Evolutionary conservation across 2,888 invertebrate species (phyloP), one percentile per base, ranked within the genome.

Genomic region (Meteorus cinctellus): DNA sequence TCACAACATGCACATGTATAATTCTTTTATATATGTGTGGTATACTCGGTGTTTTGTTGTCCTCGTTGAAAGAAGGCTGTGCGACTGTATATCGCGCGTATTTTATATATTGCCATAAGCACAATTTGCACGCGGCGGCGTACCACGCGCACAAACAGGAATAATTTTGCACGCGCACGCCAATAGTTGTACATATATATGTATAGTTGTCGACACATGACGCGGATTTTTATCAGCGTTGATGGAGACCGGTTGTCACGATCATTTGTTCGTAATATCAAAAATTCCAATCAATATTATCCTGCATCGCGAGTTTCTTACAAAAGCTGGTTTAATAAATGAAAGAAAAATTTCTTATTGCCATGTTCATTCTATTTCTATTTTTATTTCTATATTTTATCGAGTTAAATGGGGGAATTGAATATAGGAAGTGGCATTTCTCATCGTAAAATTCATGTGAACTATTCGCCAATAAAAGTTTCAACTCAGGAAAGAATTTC

Each of bases 1-100:
- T 55, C 55, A 55, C 19, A 55, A 19, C 55, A 8, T 19, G 2
- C 80, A 79, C 67, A 79, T 80, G 78, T 78, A 82, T 78, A 81
- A 34, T 34, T n/a, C n/a, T 16, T 36, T n/a, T 65, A 36, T 41
- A 19, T 60, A 19, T 16, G 55, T 55, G 55, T 55, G 19, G 41
- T 41, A 41, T 24, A 19, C 31, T 31, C 34, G 31, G 31, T 31
- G 34, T 63, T 63, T 63, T 63, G 36, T 66, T 68, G 51, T 31
- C 29, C 68, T 31, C 31, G 31, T 68, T 51, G 68, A 34, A 65
- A 65, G 19, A 48, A 48, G 48, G 16, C 48, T 48, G n/a, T n/a
- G n/a, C 19, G 55, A 19, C 19, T 55, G 55, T 8, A 55, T 55
- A 55, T 55, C 55, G 19, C 55, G 55, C 6, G 24, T 55, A 55